These are phyloP conservation scores for Lutraria lutraria DNA, from an alignment of 2,888 invertebrate species.

Conservation along the genomic window DNA sequence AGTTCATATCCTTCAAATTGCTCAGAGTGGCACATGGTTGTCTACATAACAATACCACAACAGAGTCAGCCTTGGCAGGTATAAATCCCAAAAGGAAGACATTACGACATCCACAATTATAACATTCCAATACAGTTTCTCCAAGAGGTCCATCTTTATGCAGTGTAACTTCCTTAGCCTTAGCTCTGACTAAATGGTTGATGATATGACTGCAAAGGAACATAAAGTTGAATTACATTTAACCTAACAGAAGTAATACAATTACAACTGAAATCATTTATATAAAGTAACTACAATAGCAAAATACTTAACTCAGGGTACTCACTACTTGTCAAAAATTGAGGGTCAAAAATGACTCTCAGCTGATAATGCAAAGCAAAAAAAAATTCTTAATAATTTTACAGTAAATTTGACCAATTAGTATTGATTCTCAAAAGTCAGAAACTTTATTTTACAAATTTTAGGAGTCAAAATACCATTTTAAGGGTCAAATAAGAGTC, in stretches of 20 bases:
- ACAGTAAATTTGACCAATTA: too few relatives aligned
- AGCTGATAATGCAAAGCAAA: too few relatives aligned
- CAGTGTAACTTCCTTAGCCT: slow-evolving; percentile 99
- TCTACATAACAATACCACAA: slow-evolving; percentile 97
- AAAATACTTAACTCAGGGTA: too few relatives aligned
- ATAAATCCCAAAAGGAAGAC: slow-evolving; percentile 99
- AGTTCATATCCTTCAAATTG: slow-evolving; percentile 99
- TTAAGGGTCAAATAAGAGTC: too few relatives aligned
- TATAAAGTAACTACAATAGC: too few relatives aligned
- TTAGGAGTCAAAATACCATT: too few relatives aligned
- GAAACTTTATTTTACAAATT: too few relatives aligned
- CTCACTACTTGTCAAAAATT: too few relatives aligned
- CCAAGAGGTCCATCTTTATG: slow-evolving; percentile 99
- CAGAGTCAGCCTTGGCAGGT: slow-evolving; percentile 99
- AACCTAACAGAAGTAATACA: not conserved
- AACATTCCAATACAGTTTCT: slow-evolving; percentile 99
- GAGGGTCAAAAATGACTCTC: too few relatives aligned
- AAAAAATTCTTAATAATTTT: too few relatives aligned
- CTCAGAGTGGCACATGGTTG: slow-evolving; percentile 99
- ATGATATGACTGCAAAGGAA: slow-evolving; percentile 94
- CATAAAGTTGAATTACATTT: not conserved
- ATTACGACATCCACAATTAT: slow-evolving; percentile 99
- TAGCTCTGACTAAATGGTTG: slow-evolving; percentile 99
- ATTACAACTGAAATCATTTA: too few relatives aligned
- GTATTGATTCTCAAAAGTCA: too few relatives aligned